Evolutionary conservation across 2,888 invertebrate species (phyloP).

Genomic region (Eurois occulta): DNA sequence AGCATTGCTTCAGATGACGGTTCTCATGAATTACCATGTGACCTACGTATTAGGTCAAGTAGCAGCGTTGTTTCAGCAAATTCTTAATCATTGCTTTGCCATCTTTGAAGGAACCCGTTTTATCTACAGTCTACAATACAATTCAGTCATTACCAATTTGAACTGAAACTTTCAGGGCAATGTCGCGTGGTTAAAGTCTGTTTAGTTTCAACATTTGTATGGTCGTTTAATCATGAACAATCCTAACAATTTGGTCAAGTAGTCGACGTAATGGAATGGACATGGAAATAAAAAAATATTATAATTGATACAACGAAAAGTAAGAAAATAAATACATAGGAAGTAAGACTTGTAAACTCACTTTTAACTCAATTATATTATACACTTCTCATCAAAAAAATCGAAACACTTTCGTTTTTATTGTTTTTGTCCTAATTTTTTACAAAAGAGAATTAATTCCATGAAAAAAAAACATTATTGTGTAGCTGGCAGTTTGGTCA

Average conservation of each 20-base stretch:
- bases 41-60: not conserved
- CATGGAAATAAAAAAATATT: not conserved
- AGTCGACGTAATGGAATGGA: not conserved
- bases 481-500: no score
- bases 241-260: not conserved
- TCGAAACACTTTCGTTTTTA: no score
- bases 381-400: no score
- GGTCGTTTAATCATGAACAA: not conserved
- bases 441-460: no score
- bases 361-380: no score
- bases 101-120: not conserved
- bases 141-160: conserved; percentile 11
- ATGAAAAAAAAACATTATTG: no score
- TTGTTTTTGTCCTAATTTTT: no score
- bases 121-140: not conserved
- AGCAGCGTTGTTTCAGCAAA: not conserved
- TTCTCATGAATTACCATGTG: not conserved
- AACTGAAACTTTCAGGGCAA: not conserved
- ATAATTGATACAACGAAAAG: not conserved
- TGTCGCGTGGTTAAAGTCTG: not conserved
- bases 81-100: not conserved
- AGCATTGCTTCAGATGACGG: not conserved
- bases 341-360: not conserved
- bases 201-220: not conserved
- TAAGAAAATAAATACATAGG: not conserved